Percentiles rank a stretch among this genome's conserved stretches.
These are phyloP conservation scores for Hirtodrosophila cameraria DNA, from an alignment of 2,888 invertebrate species.

Conservation along the genomic window DNA sequence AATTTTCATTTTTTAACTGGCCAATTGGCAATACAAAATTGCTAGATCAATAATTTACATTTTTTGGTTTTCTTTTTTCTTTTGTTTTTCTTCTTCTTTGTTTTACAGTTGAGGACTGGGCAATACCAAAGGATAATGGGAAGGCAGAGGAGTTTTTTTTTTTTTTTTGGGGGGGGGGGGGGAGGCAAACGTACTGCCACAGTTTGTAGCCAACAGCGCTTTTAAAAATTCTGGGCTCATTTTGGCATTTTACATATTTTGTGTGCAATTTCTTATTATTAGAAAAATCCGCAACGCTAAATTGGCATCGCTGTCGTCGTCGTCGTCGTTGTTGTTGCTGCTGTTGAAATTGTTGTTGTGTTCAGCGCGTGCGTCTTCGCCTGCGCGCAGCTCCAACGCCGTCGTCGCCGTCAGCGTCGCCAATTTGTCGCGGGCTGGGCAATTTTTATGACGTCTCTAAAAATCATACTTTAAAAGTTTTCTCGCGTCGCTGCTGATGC, in stretches of 20 bases:
- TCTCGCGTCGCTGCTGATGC: slow-evolving; percentile 83
- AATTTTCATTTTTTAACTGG: slow-evolving; percentile 25
- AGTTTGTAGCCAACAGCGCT: background rate
- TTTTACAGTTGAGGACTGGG: background rate
- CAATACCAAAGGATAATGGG: background rate
- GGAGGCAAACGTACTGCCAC: background rate
- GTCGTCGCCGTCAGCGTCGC: slow-evolving; percentile 29
- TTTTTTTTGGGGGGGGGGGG: background rate
- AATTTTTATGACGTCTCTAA: slow-evolving; percentile 85
- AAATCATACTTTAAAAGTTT: slow-evolving; percentile 85
- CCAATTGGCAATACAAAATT: slow-evolving; percentile 29
- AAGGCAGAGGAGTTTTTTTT: background rate
- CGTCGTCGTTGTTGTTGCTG: slow-evolving; percentile 8
- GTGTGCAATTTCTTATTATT: slow-evolving; percentile 45
- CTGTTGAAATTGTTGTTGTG: slow-evolving; percentile 1
- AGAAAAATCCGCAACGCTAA: slow-evolving; percentile 79
- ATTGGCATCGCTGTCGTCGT: slow-evolving; percentile 24
- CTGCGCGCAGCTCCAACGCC: slow-evolving; percentile 35
- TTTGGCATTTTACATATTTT: background rate
- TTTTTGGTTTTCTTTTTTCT: too few relatives aligned
- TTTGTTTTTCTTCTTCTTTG: too few relatives aligned
- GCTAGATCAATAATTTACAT: slow-evolving; percentile 7
- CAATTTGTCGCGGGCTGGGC: slow-evolving; percentile 72
- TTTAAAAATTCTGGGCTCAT: background rate
- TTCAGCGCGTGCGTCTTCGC: slow-evolving; percentile 67